phyloP scores from a whole-genome alignment of 2,113 vertebrate species.

The Cisticola juncidis region DNA sequence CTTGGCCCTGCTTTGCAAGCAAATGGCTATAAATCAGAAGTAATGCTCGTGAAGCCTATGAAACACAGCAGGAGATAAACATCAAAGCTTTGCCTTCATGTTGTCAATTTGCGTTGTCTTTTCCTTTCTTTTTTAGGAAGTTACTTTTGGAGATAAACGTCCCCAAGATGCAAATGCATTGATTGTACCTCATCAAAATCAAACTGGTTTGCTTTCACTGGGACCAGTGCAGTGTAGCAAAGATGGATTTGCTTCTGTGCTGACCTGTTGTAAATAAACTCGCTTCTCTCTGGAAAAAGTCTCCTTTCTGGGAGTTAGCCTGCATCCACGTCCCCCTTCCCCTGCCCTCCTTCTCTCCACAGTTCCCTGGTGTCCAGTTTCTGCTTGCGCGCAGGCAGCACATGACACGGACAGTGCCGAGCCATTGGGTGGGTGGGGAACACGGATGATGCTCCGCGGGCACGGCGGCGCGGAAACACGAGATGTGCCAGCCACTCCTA shows the following conservation, averaged over 20 bases:
- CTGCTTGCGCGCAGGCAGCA: neutral
- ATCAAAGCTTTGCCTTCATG: neutral
- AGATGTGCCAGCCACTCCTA: neutral
- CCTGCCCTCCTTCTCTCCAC: neutral
- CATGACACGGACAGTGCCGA: neutral
- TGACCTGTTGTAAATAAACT: neutral
- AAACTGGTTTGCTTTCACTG: neutral
- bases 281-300: conserved; percentile 72
- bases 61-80: neutral
- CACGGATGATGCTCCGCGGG: neutral
- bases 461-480: conserved; percentile 38
- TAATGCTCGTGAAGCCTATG: neutral
- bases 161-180: neutral
- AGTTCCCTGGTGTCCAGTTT: neutral
- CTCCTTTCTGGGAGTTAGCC: conserved; percentile 5
- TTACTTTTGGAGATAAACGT: neutral
- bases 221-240: neutral
- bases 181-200: neutral
- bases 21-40: neutral
- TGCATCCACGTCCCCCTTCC: conserved; percentile 19
- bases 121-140: neutral
- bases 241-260: neutral
- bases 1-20: neutral
- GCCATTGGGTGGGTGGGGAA: neutral
- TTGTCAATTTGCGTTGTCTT: neutral